Evolutionary conservation across 2,113 vertebrate species (phyloP).

Genomic region (Plecturocebus donacophilus): DNA sequence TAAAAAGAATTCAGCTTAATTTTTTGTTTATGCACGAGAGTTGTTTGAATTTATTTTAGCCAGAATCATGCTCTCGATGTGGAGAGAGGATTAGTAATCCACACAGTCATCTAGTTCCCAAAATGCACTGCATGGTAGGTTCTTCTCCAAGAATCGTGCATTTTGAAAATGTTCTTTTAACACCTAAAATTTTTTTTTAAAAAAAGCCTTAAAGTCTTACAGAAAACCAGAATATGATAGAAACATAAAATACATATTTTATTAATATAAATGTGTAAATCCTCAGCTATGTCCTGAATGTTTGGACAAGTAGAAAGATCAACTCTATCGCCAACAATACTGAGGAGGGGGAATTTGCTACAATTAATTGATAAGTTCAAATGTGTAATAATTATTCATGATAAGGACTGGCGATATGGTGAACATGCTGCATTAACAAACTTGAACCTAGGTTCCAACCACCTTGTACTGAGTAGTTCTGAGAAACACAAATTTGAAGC

Average conservation of each 20-base stretch:
- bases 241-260: background rate
- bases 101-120: background rate
- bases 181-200: background rate
- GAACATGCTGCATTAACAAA: background rate
- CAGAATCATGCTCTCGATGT: accelerated
- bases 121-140: background rate
- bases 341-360: too few species aligned
- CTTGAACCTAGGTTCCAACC: background rate
- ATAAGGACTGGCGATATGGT: background rate
- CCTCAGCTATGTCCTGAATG: background rate
- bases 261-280: accelerated
- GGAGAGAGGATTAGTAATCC: background rate
- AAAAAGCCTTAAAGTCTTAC: background rate
- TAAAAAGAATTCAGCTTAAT: background rate
- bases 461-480: background rate
- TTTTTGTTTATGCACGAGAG: background rate
- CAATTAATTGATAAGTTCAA: background rate
- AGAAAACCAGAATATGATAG: background rate
- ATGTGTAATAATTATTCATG: too few species aligned
- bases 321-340: background rate
- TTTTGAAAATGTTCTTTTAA: background rate
- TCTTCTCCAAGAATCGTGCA: background rate
- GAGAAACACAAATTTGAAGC: background rate
- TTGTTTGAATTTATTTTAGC: background rate
- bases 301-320: background rate